Base-by-base conservation (phyloP, 2,888 invertebrate species). In the Pterobdella sp. region DNA sequence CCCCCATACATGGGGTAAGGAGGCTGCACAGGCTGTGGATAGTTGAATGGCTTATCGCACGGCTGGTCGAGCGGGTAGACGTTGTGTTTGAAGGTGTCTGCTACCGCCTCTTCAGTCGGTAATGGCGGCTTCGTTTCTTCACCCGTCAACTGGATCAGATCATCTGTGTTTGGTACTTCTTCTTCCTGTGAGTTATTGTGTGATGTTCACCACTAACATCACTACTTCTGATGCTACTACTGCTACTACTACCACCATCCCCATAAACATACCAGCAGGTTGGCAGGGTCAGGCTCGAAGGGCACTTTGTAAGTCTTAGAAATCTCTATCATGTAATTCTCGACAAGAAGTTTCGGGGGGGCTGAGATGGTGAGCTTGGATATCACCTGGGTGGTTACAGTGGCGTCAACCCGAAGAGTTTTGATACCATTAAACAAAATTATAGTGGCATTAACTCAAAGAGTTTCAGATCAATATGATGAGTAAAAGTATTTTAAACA, bases 311-410 rank as follows among this genome's bases (percentile, higher is more conserved):
- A 95, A 80, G 91, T 92, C 83, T 92, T 93, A 0, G 96, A 94
- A 79, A 97, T 97, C 85, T 95, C 95, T 14, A 78, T 74, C 78
- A 79, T 73, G 72, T 79, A 79, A 82, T 90, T 91, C 82, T 96
- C 96, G 10, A 97, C 91, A n/a, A 97, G 87, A 71, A 94, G 85
- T 82, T 94, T 95, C 0, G 95, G 92, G 1, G 96, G 96, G 56
- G 93, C 92, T 79, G 94, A 93, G 10, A 95, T 90, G 34, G 91
- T 90, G 84, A 97, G 86, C 85, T 96, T 97, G 80, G 93, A 92
- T 84, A 91, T 91, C 65, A 97, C 82, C 82, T 76, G 72, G 14
- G 72, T 22, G 10, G 35, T 29, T 1, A 18, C 35, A 26, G 22
- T 69, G 49, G 42, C 56, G 31, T 52, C 49, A n/a, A 69, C 14